Base-by-base conservation (phyloP, 2,113 vertebrate genomes). In the Zosterops borbonicus region DNA sequence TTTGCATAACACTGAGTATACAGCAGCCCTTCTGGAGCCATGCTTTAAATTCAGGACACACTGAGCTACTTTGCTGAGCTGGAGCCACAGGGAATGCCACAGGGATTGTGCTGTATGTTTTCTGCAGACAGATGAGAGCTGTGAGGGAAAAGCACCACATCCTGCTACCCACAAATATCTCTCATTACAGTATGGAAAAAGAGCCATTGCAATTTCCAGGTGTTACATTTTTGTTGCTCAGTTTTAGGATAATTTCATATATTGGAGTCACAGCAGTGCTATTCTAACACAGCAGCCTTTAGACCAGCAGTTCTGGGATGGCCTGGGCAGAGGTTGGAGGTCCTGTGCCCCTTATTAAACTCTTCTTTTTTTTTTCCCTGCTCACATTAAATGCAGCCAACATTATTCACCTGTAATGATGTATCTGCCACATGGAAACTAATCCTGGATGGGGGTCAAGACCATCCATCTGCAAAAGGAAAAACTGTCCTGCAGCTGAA, bases 41-140 rank as follows among this genome's bases (percentile, higher is more conserved):
- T 39, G 17, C 46, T 96, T 95, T 44, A 95, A 89, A 97, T 96
- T 94, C 94, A 93, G 88, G 56, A 53, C 92, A 96, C 37, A 28
- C 16, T 16, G 59, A 94, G 69, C 37, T 90, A 14, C 88, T 70
- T 83, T 71, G 76, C 88, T 75, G 60, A 71, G 74, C 65, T 49
- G 79, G 31, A 93, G 76, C 64, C 77, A 84, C 0, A 0, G 69
- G 91, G 80, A 89, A 94, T 39, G 73, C 93, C 93, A 90, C 41
- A 29, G 87, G 71, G 92, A 83, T 37, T 90, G 71, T 2, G 2
- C 73, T 88, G 47, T 37, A 18, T 87, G 44, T 75, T 90, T 92
- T 86, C 73, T 70, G 52, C 88, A 89, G 80, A 47, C 47, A 84
- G 68, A 91, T 84, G 85, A 93, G 83, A 63, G n/a, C 68, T 86